Conservation (phyloP, 2,888 invertebrate genomes). For the Drosophila cracens region DNA sequence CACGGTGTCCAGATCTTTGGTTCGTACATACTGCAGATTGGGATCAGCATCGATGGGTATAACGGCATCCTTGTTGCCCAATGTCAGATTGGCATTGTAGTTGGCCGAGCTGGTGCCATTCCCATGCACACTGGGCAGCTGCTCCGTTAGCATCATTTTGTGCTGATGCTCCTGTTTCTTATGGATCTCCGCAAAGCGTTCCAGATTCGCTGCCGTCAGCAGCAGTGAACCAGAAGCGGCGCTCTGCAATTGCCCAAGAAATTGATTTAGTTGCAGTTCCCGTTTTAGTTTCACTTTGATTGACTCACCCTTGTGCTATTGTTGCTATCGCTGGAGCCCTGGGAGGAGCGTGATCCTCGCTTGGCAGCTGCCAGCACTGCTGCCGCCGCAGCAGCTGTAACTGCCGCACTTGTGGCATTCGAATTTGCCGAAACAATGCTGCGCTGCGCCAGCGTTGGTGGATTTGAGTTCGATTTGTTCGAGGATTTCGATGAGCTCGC, state of each 20-base stretch:
- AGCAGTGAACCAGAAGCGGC: slow-evolving; percentile 92
- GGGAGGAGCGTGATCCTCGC: slow-evolving; percentile 87
- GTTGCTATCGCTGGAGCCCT: slow-evolving; percentile 90
- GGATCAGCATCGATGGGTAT: slow-evolving; percentile 82
- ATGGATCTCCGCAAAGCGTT: slow-evolving; percentile 86
- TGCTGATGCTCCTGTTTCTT: slow-evolving; percentile 82
- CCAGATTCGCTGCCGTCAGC: slow-evolving; percentile 91
- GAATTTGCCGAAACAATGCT: slow-evolving; percentile 35
- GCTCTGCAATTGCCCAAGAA: slow-evolving; percentile 86
- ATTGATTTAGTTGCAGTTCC: slow-evolving; percentile 9
- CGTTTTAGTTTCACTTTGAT: background rate
- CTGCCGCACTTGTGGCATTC: slow-evolving; percentile 67
- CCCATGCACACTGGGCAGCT: slow-evolving; percentile 54
- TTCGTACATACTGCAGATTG: slow-evolving; percentile 82
- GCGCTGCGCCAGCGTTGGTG: slow-evolving; percentile 72
- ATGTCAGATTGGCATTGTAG: slow-evolving; percentile 78
- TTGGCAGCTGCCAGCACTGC: slow-evolving; percentile 78
- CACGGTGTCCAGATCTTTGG: slow-evolving; percentile 88
- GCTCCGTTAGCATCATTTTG: slow-evolving; percentile 61
- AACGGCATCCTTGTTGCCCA: slow-evolving; percentile 74
- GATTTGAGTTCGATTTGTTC: slow-evolving; percentile 81
- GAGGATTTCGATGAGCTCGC: slow-evolving; percentile 79
- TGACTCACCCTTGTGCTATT: slow-evolving; percentile 91
- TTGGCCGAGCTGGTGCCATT: slow-evolving; percentile 49
- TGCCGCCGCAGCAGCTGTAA: slow-evolving; percentile 74